These are phyloP conservation scores for Pelodytes ibericus DNA, from an alignment of 2,797 vertebrate genomes.

Conservation along the genomic window DNA sequence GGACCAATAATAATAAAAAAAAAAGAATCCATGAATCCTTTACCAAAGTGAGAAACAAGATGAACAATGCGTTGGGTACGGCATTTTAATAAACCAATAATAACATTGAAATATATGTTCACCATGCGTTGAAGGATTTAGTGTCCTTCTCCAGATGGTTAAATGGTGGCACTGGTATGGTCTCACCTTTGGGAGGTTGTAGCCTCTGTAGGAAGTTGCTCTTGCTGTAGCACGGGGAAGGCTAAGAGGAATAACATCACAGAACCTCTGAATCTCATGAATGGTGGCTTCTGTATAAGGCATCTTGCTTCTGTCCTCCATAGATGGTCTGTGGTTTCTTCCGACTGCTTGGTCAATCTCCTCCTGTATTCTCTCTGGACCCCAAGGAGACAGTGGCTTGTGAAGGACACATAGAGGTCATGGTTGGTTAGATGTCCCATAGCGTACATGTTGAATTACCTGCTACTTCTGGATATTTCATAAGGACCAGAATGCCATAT, in stretches of 20 bases:
- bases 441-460: conserved; percentile 59
- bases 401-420: not conserved
- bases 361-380: conserved; percentile 26
- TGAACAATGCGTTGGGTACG: too few relatives aligned
- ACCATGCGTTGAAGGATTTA: too few relatives aligned
- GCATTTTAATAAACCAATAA: too few relatives aligned
- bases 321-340: conserved; percentile 13
- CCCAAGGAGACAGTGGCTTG: not conserved
- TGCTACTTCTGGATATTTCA: conserved; percentile 76
- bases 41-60: too few relatives aligned
- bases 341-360: conserved; percentile 41
- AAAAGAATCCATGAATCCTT: too few relatives aligned
- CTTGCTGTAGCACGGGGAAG: conserved; percentile 19
- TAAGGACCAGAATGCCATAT: conserved; percentile 72
- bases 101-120: too few relatives aligned
- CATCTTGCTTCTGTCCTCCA: conserved; percentile 30
- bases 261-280: conserved; percentile 28
- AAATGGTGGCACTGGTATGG: not conserved
- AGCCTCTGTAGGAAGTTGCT: conserved; percentile 25
- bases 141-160: too few relatives aligned
- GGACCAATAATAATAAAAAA: too few relatives aligned
- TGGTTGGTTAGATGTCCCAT: too few relatives aligned
- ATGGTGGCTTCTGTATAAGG: conserved; percentile 35
- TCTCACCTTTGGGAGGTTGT: conserved; percentile 36
- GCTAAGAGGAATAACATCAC: conserved; percentile 31